These are phyloP conservation scores for Helarctos malayanus DNA, from an alignment of 2,797 vertebrate genomes.

Conservation along the genomic window DNA sequence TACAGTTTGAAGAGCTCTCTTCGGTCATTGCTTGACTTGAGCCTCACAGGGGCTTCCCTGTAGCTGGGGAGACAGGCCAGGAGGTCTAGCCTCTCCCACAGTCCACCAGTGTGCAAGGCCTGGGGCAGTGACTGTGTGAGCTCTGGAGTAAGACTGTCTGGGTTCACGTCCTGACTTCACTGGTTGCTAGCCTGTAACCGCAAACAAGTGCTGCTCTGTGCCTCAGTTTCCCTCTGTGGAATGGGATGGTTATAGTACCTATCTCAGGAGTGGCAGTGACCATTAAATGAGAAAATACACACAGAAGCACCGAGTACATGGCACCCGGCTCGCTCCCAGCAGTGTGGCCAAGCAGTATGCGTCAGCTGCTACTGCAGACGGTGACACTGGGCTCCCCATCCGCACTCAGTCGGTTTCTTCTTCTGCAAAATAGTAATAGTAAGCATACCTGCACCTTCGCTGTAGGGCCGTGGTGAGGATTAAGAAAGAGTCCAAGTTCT, in stretches of 20 bases:
- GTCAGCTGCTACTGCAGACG: not conserved
- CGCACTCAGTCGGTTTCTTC: not conserved
- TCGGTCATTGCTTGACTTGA: not conserved
- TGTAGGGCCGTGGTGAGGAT: not conserved
- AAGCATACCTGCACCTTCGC: not conserved
- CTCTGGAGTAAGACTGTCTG: not conserved
- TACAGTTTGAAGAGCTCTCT: not conserved
- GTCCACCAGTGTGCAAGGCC: not conserved
- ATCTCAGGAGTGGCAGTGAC: not conserved
- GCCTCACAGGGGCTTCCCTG: not conserved
- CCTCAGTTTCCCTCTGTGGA: slow-evolving; percentile 3
- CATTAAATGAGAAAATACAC: not conserved
- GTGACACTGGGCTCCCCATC: not conserved
- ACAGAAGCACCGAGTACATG: not conserved
- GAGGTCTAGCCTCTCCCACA: not conserved
- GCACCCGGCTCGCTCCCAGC: not conserved
- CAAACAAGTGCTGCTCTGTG: not conserved
- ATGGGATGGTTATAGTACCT: not conserved
- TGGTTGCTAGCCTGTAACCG: not conserved
- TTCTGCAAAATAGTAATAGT: not conserved
- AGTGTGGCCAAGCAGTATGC: accelerated
- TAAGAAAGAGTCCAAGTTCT: not conserved
- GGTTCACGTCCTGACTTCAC: not conserved
- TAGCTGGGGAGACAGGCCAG: not conserved
- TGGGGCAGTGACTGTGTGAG: accelerated